These are phyloP conservation scores for Eubasilissa splendida DNA, from an alignment of 2,888 invertebrate genomes.

Conservation along the genomic window DNA sequence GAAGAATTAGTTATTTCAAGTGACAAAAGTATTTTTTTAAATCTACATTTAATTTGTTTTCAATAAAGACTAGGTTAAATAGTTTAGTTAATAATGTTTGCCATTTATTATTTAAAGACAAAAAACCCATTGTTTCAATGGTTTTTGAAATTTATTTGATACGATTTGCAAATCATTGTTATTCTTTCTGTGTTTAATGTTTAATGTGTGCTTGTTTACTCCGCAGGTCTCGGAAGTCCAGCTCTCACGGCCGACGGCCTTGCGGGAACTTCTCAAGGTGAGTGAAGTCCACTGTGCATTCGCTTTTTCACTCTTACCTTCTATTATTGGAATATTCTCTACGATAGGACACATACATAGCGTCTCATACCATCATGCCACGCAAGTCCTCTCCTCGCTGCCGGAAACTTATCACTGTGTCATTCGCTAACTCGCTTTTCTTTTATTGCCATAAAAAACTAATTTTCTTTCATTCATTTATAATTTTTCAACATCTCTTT, in stretches of 20 bases:
- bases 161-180: neutral
- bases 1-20: no score
- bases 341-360: slow-evolving; percentile 54
- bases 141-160: no score
- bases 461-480: slow-evolving; percentile 11
- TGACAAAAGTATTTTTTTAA: no score
- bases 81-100: no score
- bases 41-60: no score
- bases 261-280: slow-evolving; percentile 91
- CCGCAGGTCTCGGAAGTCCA: slow-evolving; percentile 76
- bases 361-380: slow-evolving; percentile 57
- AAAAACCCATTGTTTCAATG: no score
- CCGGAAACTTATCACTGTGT: slow-evolving; percentile 53
- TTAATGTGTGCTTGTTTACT: slow-evolving; percentile 54
- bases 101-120: no score
- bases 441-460: slow-evolving; percentile 50
- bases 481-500: neutral
- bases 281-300: slow-evolving; percentile 65
- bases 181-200: neutral
- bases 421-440: slow-evolving; percentile 50
- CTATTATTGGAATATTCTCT: slow-evolving; percentile 42
- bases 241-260: slow-evolving; percentile 79
- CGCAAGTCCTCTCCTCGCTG: slow-evolving; percentile 54
- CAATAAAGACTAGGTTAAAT: no score
- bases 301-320: slow-evolving; percentile 52